Conservation (phyloP, 2,888 invertebrate species). For the Autographa pulchrina region DNA sequence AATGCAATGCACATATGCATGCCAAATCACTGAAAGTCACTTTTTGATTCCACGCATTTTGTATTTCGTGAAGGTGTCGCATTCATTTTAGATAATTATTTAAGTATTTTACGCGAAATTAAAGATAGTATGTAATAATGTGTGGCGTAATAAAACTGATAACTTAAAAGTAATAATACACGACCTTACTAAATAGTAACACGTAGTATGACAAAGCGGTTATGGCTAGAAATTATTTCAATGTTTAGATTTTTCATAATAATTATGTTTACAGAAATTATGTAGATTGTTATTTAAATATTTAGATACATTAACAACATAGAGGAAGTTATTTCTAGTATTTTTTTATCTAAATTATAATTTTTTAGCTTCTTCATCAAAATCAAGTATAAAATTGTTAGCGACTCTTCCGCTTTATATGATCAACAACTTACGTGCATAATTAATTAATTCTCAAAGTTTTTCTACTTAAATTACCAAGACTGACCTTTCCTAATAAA, state of each 20-base stretch:
- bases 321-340: constrained; percentile 22
- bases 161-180: not conserved
- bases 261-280: not conserved
- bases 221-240: not conserved
- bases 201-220: not conserved
- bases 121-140: not conserved
- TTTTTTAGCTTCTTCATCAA: constrained; percentile 13
- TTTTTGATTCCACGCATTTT: not conserved
- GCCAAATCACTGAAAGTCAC: not conserved
- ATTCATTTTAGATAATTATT: not conserved
- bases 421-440: constrained; percentile 19
- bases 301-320: not conserved
- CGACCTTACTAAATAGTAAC: not conserved
- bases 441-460: constrained; percentile 20
- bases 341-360: not conserved
- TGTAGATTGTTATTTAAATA: not conserved
- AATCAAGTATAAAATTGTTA: constrained; percentile 21
- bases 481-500: constrained; percentile 32
- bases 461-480: constrained; percentile 41
- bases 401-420: constrained; percentile 45
- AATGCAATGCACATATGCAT: not conserved
- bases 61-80: not conserved
- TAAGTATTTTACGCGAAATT: not conserved
- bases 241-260: not conserved
- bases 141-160: not conserved